Conservation (phyloP, 2,888 invertebrate species). For the Anaspis maculata region DNA sequence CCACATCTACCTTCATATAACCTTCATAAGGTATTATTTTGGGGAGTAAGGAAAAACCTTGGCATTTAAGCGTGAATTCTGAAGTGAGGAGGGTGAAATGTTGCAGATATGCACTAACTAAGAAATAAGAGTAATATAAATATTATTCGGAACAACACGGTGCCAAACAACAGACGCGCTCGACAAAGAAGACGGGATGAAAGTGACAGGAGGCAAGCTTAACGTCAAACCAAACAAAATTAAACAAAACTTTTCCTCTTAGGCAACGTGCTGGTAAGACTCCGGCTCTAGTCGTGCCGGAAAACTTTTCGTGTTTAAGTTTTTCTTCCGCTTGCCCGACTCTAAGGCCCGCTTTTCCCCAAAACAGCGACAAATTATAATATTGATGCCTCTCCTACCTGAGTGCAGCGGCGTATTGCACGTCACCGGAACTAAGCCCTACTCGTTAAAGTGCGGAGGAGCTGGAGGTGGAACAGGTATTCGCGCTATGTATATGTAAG, state of each 20-base stretch:
- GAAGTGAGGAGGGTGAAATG: no score
- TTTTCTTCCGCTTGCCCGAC: conserved; percentile 40
- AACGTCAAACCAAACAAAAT: conserved; percentile 46
- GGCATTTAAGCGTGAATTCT: no score
- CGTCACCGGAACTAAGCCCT: conserved; percentile 26
- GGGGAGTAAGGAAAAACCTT: no score
- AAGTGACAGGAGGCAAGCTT: conserved; percentile 44
- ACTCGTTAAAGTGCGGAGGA: conserved; percentile 10
- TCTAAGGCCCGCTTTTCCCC: conserved; percentile 35
- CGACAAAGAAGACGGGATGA: conserved; percentile 38
- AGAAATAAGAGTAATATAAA: conserved; percentile 35
- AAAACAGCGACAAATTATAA: conserved; percentile 43
- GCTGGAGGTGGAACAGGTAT: conserved; percentile 12
- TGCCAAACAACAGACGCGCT: conserved; percentile 35
- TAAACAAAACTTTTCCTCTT: conserved; percentile 46
- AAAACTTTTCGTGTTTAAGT: conserved; percentile 44
- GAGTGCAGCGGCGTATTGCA: conserved; percentile 25
- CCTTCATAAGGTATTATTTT: no score
- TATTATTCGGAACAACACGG: conserved; percentile 39
- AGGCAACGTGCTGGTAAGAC: conserved; percentile 40
- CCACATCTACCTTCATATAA: no score
- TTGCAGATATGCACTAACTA: conserved; percentile 36
- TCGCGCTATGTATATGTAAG: conserved; percentile 14
- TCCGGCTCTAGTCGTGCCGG: conserved; percentile 33
- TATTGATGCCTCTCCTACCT: conserved; percentile 38